phyloP scores from a whole-genome alignment of 2,797 vertebrate genomes.

The Craterocephalus amniculus region DNA sequence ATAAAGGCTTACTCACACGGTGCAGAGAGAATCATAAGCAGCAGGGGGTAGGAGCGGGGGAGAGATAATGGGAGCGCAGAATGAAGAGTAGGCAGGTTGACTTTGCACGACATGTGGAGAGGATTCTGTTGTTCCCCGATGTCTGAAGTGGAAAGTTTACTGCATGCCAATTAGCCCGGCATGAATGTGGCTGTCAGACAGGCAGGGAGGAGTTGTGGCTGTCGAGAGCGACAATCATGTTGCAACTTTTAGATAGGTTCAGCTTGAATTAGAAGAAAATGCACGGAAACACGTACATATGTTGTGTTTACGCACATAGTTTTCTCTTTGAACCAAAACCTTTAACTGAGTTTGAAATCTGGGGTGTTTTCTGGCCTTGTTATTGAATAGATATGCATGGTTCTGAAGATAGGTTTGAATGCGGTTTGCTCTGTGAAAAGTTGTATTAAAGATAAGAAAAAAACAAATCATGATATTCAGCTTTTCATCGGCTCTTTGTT shows the following conservation, averaged over 20 bases:
- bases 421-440: too few relatives aligned
- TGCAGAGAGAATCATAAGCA: conserved; percentile 39
- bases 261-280: not conserved
- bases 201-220: conserved; percentile 2
- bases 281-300: not conserved
- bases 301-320: too few relatives aligned
- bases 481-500: too few relatives aligned
- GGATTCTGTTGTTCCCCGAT: conserved; percentile 58
- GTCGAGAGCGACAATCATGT: not conserved
- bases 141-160: conserved; percentile 65
- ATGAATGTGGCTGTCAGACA: conserved; percentile 60
- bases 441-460: too few relatives aligned
- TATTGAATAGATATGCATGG: too few relatives aligned
- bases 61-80: conserved; percentile 35
- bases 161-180: conserved; percentile 72
- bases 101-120: conserved; percentile 47
- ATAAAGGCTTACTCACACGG: conserved; percentile 29
- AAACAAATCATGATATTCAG: too few relatives aligned
- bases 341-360: not conserved
- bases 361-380: too few relatives aligned
- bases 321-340: too few relatives aligned
- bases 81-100: conserved; percentile 39
- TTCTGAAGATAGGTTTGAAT: too few relatives aligned
- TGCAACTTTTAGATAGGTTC: not conserved
- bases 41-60: conserved; percentile 20